Percentiles rank a stretch among this genome's conserved stretches.
These are phyloP conservation scores for Hormaphis cornu DNA, from an alignment of 1,140 invertebrate species.

Conservation along the genomic window DNA sequence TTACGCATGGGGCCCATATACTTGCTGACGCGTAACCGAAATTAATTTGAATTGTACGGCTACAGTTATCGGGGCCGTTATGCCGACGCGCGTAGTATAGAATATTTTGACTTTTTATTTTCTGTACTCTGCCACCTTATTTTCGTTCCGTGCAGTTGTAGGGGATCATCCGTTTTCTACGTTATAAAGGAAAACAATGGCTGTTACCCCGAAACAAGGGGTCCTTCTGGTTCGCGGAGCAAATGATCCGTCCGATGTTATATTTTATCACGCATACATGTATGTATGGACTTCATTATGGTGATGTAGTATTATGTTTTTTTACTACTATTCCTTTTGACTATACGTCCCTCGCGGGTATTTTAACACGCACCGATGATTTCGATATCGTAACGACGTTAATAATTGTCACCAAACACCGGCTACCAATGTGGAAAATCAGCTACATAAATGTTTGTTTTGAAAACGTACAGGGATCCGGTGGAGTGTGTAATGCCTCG, in stretches of 20 bases:
- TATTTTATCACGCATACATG: slow-evolving; percentile 7
- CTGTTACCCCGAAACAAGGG: slow-evolving; percentile 19
- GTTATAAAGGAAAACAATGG: slow-evolving; percentile 20
- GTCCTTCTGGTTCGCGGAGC: slow-evolving; percentile 25
- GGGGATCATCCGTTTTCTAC: slow-evolving; percentile 6
- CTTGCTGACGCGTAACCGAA: neutral
- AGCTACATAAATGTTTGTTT: slow-evolving; percentile 17
- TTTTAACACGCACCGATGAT: slow-evolving; percentile 12
- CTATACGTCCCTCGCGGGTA: neutral
- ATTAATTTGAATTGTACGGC: slow-evolving; percentile 1
- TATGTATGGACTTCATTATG: slow-evolving; percentile 22
- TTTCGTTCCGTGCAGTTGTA: neutral
- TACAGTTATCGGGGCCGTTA: slow-evolving; percentile 18
- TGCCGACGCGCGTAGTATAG: neutral
- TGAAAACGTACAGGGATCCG: neutral
- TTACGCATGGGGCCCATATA: no score
- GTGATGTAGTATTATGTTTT: slow-evolving; percentile 15
- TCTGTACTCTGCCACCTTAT: slow-evolving; percentile 17
- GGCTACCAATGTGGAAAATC: neutral
- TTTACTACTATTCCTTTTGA: neutral
- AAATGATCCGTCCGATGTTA: slow-evolving; percentile 18
- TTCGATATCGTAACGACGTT: slow-evolving; percentile 8
- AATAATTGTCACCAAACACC: slow-evolving; percentile 26
- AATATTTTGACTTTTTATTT: slow-evolving; percentile 4
- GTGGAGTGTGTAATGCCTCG: neutral